Evolutionary conservation across 2,113 vertebrate species (phyloP).

Genomic region (Archocentrus centrarchus): DNA sequence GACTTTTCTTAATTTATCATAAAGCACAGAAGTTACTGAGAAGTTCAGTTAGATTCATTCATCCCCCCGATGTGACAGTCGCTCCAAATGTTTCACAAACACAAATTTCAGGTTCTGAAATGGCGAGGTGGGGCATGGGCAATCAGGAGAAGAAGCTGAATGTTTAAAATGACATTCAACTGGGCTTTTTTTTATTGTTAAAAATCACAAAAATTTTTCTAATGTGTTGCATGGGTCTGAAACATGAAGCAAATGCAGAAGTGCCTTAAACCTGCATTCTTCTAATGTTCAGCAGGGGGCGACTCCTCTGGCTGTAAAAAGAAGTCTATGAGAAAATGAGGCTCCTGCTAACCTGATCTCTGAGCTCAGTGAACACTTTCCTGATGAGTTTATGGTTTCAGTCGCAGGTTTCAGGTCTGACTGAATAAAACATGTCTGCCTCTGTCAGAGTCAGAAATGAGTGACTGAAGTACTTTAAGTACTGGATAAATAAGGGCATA

Average conservation of each 20-base stretch:
- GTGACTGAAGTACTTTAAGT: neutral
- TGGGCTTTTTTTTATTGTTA: no score
- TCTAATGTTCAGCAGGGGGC: neutral
- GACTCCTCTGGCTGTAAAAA: neutral
- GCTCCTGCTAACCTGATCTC: neutral
- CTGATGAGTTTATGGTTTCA: neutral
- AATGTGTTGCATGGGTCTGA: neutral
- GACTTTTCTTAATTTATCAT: neutral
- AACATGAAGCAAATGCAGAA: no score
- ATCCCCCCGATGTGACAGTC: no score
- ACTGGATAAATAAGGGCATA: no score
- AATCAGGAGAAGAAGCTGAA: neutral
- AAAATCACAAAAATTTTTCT: neutral
- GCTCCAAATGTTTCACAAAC: neutral
- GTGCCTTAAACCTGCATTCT: neutral
- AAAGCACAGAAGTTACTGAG: neutral
- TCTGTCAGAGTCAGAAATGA: neutral
- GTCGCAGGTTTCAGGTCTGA: neutral
- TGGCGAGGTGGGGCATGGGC: no score
- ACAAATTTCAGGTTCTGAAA: neutral
- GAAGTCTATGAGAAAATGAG: neutral
- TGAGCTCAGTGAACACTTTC: neutral
- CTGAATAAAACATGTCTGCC: neutral
- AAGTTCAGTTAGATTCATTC: no score
- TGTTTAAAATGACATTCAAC: neutral